phyloP scores from a whole-genome alignment of 2,797 vertebrate genomes.

The Pempheris klunzingeri region DNA sequence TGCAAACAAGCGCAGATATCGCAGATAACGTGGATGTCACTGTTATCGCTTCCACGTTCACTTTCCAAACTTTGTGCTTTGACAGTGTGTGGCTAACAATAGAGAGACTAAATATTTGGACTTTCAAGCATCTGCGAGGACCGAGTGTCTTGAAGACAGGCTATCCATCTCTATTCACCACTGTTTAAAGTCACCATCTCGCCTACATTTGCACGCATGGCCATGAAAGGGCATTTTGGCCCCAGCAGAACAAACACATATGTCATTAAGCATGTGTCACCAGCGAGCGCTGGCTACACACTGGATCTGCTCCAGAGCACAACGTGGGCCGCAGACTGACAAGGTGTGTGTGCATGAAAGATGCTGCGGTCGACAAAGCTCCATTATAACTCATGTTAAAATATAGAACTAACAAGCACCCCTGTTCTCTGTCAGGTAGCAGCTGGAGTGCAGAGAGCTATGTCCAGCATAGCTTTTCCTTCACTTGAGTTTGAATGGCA shows the following conservation, averaged over 20 bases:
- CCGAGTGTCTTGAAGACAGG: conserved; percentile 44
- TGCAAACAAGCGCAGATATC: conserved; percentile 47
- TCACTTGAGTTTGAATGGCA: not conserved
- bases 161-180: conserved; percentile 56
- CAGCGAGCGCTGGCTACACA: conserved; percentile 59
- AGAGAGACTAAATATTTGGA: conserved; percentile 83
- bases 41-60: conserved; percentile 45
- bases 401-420: conserved; percentile 48
- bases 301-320: conserved; percentile 44
- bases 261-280: conserved; percentile 70
- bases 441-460: conserved; percentile 17
- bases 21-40: conserved; percentile 25
- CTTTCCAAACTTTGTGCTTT: conserved; percentile 55
- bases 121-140: conserved; percentile 46
- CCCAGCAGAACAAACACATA: conserved; percentile 44
- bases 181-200: conserved; percentile 62
- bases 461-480: not conserved
- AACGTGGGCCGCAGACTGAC: conserved; percentile 35
- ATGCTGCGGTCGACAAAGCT: conserved; percentile 32
- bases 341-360: conserved; percentile 36
- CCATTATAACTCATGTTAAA: conserved; percentile 2
- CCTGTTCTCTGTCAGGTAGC: conserved; percentile 69
- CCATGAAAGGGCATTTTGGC: conserved; percentile 69
- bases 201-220: conserved; percentile 33
- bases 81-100: conserved; percentile 62